Percentiles rank a stretch among this genome's conserved stretches.
Conservation (phyloP, 2,113 vertebrate species). For the Oncorhynchus nerka region DNA sequence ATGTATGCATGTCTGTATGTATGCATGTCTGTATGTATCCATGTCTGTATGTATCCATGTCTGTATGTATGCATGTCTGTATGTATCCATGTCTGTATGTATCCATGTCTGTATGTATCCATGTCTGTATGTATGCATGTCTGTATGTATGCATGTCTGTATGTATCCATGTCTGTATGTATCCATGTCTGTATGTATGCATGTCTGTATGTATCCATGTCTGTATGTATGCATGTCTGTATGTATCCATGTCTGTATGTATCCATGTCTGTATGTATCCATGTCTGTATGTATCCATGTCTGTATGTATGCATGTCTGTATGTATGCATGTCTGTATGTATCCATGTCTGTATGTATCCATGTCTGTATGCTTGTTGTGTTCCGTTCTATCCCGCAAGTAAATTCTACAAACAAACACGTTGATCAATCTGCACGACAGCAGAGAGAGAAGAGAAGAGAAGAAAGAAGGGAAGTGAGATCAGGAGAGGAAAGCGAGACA, state of each 20-base stretch:
- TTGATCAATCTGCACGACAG: slow-evolving; percentile 88
- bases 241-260: too few relatives aligned
- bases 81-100: not conserved
- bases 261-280: too few relatives aligned
- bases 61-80: not conserved
- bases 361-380: slow-evolving; percentile 68
- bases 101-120: not conserved
- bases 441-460: slow-evolving; percentile 53
- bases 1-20: too few relatives aligned
- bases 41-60: too few relatives aligned
- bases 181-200: too few relatives aligned
- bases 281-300: too few relatives aligned
- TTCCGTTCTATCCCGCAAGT: slow-evolving; percentile 84
- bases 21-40: too few relatives aligned
- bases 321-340: not conserved
- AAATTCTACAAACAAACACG: slow-evolving; percentile 97
- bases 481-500: slow-evolving; percentile 51
- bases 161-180: not conserved
- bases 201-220: too few relatives aligned
- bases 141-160: not conserved
- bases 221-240: too few relatives aligned
- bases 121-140: slow-evolving; percentile 55
- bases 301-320: not conserved
- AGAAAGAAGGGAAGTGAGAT: slow-evolving; percentile 45
- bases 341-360: not conserved